These are phyloP conservation scores for Litoditis marina DNA, from an alignment of 2,888 invertebrate genomes.

Conservation along the genomic window DNA sequence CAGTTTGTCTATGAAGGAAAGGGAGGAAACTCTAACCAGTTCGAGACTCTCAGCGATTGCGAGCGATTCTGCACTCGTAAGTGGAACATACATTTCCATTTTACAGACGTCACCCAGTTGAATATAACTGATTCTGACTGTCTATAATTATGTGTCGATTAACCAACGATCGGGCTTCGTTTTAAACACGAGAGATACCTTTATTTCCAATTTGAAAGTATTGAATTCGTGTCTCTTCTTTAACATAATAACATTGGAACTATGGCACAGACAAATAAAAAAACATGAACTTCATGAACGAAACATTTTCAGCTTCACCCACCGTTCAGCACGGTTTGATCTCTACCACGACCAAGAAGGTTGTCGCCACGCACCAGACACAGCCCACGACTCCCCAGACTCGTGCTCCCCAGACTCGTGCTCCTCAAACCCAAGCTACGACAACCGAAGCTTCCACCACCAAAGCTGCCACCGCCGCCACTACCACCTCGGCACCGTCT, in stretches of 20 bases:
- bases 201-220: no score
- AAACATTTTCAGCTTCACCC: conserved; percentile 16
- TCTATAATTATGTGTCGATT: no score
- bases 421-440: conserved; percentile 1
- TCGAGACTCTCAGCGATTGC: conserved; percentile 54
- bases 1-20: conserved; percentile 59
- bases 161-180: no score
- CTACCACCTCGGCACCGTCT: conserved; percentile 3
- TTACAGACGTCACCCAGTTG: no score
- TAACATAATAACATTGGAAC: no score
- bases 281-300: not conserved
- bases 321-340: not conserved
- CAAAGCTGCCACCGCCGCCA: not conserved
- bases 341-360: no score
- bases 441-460: conserved; percentile 8
- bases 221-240: no score
- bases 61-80: conserved; percentile 44
- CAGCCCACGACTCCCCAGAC: no score
- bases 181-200: no score
- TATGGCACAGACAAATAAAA: no score
- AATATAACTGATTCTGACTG: no score
- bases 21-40: conserved; percentile 58
- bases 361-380: not conserved
- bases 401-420: not conserved
- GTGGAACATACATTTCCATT: no score